These are phyloP conservation scores for Rhinoderma darwinii DNA, from an alignment of 2,113 vertebrate genomes.

Conservation along the genomic window DNA sequence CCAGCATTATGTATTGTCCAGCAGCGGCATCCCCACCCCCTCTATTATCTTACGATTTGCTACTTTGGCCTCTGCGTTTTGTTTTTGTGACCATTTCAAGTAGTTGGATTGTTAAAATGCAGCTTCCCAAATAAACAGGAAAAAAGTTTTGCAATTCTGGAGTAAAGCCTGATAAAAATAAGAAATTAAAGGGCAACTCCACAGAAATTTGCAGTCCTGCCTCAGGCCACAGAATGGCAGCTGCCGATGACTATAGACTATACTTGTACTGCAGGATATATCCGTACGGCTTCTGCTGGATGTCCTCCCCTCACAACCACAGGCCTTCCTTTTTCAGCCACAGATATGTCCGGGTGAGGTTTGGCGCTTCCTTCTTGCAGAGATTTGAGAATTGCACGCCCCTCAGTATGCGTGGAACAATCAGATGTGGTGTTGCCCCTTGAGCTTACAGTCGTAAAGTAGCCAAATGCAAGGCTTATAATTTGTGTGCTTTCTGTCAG, in stretches of 20 bases:
- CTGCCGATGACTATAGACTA: background rate
- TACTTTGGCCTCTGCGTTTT: background rate
- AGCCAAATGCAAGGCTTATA: no score
- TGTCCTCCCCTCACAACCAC: slow-evolving; percentile 3
- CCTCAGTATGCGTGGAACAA: background rate
- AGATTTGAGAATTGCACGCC: background rate
- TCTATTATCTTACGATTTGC: background rate
- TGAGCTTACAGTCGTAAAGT: no score
- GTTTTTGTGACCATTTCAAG: background rate
- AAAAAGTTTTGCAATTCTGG: background rate
- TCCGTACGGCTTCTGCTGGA: background rate
- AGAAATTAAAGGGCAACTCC: background rate
- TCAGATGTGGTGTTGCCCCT: no score
- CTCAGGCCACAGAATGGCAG: background rate
- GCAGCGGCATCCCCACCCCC: background rate
- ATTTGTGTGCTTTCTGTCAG: no score
- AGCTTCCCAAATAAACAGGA: background rate
- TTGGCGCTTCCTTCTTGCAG: slow-evolving; percentile 27
- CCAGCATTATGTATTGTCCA: background rate
- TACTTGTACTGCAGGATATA: background rate
- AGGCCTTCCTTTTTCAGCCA: slow-evolving; percentile 29
- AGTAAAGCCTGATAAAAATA: background rate
- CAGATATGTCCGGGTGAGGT: slow-evolving; percentile 43
- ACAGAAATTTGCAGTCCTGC: background rate
- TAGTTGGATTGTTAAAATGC: background rate